Conservation (phyloP, 2,888 invertebrate species). For the Noctua janthina region DNA sequence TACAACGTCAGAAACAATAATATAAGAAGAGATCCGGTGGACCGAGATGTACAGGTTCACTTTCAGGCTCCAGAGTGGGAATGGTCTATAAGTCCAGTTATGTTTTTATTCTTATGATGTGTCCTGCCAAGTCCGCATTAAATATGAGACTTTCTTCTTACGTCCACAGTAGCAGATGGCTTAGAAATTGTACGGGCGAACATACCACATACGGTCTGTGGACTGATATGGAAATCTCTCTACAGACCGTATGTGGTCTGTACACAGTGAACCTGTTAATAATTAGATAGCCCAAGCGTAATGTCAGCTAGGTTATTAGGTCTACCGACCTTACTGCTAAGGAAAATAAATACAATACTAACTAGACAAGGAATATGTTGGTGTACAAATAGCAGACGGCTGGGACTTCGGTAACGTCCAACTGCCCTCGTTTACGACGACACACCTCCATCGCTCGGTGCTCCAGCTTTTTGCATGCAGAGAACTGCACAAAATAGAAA, state of each 20-base stretch:
- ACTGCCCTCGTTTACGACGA: conserved; percentile 75
- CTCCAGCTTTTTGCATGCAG: conserved; percentile 75
- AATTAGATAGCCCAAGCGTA: neutral
- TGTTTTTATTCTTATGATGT: too few species aligned
- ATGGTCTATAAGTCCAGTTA: too few species aligned
- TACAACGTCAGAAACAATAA: neutral
- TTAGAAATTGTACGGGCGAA: too few species aligned
- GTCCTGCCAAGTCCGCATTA: too few species aligned
- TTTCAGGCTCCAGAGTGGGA: too few species aligned
- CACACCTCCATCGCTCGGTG: conserved; percentile 76
- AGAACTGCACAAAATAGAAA: conserved; percentile 69
- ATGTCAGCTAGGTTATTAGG: neutral
- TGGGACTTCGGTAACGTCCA: conserved; percentile 80
- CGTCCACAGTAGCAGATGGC: too few species aligned
- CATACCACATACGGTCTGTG: too few species aligned
- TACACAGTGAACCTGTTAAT: neutral
- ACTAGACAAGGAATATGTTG: conserved; percentile 81
- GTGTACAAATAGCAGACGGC: conserved; percentile 80
- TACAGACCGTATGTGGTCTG: too few species aligned
- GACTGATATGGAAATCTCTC: too few species aligned
- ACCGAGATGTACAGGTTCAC: neutral
- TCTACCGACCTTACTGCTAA: neutral
- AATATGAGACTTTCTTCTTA: too few species aligned
- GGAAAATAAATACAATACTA: conserved; percentile 59
- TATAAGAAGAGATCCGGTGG: neutral